A percentile compares a stretch with the other conserved stretches of the same genome.
phyloP scores from a whole-genome alignment of 2,113 vertebrate genomes.

The Corynorhinus townsendii region DNA sequence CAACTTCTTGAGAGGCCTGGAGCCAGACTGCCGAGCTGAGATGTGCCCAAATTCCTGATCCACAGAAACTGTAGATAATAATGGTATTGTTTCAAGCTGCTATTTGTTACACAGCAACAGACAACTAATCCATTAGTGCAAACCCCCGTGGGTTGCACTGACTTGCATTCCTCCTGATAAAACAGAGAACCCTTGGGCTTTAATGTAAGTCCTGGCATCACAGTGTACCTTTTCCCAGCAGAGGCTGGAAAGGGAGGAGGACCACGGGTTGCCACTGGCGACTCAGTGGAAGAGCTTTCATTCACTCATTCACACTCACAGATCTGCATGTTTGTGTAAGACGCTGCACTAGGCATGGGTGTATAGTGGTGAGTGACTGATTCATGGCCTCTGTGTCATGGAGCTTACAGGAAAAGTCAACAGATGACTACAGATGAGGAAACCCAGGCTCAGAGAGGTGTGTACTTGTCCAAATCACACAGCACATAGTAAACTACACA shows the following conservation, averaged over 20 bases:
- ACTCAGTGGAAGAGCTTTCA: background rate
- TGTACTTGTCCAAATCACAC: background rate
- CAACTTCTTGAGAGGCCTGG: background rate
- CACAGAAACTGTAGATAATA: background rate
- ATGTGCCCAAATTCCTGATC: rapidly evolving
- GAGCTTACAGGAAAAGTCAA: background rate
- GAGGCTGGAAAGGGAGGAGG: background rate
- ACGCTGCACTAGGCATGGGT: rapidly evolving
- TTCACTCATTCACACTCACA: background rate
- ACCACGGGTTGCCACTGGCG: background rate
- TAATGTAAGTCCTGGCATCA: background rate
- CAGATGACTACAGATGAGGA: background rate
- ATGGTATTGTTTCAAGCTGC: background rate
- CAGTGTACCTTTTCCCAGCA: rapidly evolving
- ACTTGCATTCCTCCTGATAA: background rate
- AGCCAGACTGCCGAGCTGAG: background rate
- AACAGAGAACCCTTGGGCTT: background rate
- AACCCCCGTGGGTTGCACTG: rapidly evolving
- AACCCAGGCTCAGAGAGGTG: background rate
- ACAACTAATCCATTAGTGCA: no score
- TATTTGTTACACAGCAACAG: rapidly evolving
- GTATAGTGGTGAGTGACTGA: background rate
- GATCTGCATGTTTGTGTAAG: background rate
- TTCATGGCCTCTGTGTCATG: background rate
- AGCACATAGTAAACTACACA: rapidly evolving